Conservation (phyloP, 2,888 invertebrate genomes). For the Emmelina monodactyla region DNA sequence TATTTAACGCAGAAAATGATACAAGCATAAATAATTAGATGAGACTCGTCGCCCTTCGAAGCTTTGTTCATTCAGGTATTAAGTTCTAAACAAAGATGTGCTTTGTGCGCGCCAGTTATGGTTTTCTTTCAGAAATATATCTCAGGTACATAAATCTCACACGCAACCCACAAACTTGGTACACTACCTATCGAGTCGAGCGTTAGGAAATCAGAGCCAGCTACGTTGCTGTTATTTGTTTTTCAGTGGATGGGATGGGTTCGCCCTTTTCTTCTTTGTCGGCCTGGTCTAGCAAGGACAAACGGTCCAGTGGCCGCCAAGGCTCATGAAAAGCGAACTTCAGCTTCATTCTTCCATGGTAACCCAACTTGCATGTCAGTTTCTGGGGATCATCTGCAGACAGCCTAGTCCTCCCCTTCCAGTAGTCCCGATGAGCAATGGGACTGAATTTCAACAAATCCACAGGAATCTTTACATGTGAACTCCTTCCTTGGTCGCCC, state of each 20-base stretch:
- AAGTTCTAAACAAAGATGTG: too few relatives aligned
- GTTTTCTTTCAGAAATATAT: too few relatives aligned
- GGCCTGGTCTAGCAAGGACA: constrained; percentile 36
- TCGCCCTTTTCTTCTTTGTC: constrained; percentile 30
- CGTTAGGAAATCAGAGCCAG: constrained; percentile 36
- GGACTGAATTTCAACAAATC: constrained; percentile 38
- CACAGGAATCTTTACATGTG: too few relatives aligned
- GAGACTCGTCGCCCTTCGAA: too few relatives aligned
- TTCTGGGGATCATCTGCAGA: constrained; percentile 20
- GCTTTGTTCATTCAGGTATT: too few relatives aligned
- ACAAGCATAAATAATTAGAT: too few relatives aligned
- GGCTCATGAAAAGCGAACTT: constrained; percentile 56
- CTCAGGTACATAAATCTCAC: too few relatives aligned
- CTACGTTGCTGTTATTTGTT: constrained; percentile 18
- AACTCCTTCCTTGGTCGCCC: too few relatives aligned
- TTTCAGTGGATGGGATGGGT: constrained; percentile 14
- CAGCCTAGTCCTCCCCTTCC: constrained; percentile 28
- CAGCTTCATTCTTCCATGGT: constrained; percentile 44
- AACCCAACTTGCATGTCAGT: constrained; percentile 34
- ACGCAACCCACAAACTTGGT: too few relatives aligned
- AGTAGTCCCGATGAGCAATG: constrained; percentile 42
- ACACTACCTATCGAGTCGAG: constrained; percentile 12
- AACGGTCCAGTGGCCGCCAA: constrained; percentile 47
- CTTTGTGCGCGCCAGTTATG: too few relatives aligned
- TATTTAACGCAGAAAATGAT: too few relatives aligned